Evolutionary conservation across 2,888 invertebrate species (phyloP), one percentile per base, ranked within the genome.

Genomic region (Horisme vitalbata): DNA sequence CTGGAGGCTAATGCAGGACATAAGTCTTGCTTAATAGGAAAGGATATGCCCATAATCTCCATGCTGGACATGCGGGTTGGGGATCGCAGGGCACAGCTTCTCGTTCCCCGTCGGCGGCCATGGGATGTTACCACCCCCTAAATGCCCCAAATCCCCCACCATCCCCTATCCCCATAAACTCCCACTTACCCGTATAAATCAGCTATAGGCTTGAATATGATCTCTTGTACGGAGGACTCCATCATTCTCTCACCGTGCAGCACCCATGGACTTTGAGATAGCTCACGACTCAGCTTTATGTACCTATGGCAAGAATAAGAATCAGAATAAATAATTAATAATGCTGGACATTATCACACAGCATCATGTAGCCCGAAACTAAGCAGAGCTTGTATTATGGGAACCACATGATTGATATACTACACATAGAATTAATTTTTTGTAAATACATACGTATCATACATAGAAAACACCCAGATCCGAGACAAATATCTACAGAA

Each of bases 201-300:
- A 0, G 91, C 88, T 10, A 98, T 82, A 5, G 91, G 91, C 39
- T 91, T 90, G 66, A 94, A 94, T 52, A 99, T 94, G 49, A 96
- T 91, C 82, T 99, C 98, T 78, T 98, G 96, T 1, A 99, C 95
- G 0, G 98, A 98, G n/a, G 94, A 93, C 57, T 94, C 94, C 90
- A 95, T 93, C 58, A 95, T 92, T 38, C 95, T 91, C 52, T 92
- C 91, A 0, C 97, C 96, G 58, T 95, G 93, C 39, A 97, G 87
- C 41, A 97, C 79, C 98, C 99, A 99, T 0, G 99, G 99, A 0
- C 98, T 97, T 88, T 99, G 99, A 36, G 97, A 95, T 15, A 99
- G 82, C 54, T 92, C 88, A 34, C 99, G 91, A 2, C 95, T 95
- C 68, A 93, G 92, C 79, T 98, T 98, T 57, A 94, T 92, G 76